phyloP scores from a whole-genome alignment of 2,888 invertebrate genomes.

The Pterobdella sp. region DNA sequence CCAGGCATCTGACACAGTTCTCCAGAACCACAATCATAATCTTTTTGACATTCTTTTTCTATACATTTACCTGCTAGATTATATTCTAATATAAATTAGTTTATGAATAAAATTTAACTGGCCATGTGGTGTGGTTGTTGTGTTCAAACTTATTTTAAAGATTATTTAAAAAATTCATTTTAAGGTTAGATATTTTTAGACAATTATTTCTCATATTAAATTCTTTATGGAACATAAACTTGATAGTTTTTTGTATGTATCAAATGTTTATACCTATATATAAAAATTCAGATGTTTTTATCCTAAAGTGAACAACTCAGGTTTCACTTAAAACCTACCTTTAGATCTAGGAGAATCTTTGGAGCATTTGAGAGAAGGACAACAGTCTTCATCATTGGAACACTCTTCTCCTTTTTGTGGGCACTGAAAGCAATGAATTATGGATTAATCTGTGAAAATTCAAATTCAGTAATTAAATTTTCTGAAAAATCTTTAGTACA shows the following conservation, averaged over 20 bases:
- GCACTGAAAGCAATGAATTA: not conserved
- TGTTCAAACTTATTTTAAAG: not conserved
- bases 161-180: not conserved
- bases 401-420: constrained; percentile 3
- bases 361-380: not conserved
- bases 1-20: not conserved
- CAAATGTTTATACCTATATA: too few species aligned
- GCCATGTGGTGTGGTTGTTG: not conserved
- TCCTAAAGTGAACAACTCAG: too few species aligned
- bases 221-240: too few species aligned
- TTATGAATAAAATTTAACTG: not conserved
- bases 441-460: too few species aligned
- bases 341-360: too few species aligned
- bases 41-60: not conserved
- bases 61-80: not conserved
- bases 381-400: not conserved
- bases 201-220: too few species aligned
- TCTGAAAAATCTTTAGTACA: too few species aligned
- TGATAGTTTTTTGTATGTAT: too few species aligned
- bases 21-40: not conserved
- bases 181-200: too few species aligned
- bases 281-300: too few species aligned
- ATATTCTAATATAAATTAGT: not conserved
- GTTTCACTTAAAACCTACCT: too few species aligned
- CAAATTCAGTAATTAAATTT: too few species aligned